Base-by-base conservation (phyloP, 2,113 vertebrate genomes). In the Merops nubicus region DNA sequence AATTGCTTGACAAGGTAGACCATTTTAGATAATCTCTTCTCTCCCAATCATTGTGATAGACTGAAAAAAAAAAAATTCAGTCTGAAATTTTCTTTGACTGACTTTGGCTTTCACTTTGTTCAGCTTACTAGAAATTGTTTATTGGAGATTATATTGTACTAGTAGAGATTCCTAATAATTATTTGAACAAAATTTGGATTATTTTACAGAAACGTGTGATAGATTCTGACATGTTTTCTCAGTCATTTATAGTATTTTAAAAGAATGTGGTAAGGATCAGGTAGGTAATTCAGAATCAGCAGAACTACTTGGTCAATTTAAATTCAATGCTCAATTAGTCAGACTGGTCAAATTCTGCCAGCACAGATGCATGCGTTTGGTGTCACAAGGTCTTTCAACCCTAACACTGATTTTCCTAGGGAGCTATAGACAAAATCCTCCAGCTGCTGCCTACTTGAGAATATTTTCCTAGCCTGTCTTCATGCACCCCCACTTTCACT, bases 401-500 rank as follows among this genome's bases (percentile, higher is more conserved):
- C 29, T 50, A 3, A 16, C 23, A 6, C 33, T 73, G 19, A 7
- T 23, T 73, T 76, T 76, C 53, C 17, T 23, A 5, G 4, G 70
- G 33, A 69, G 15, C 48, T 60, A 5, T 1, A n/a, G 53, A 5
- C 7, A 11, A 38, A 8, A 8, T 76, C 16, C 9, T 80, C 13
- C 43, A 73, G 29, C 40, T 3, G 1, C 45, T 87, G 40, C 43
- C 53, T 47, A 0, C 34, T 15, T 25, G 48, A 72, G 47, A 5
- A 53, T 25, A 28, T 73, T 64, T 75, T 29, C 38, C 36, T 23
- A 54, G 42, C n/a, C 21, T 40, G 12, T 65, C 25, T 70, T 36
- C 21, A 1, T 11, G 34, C 17, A 23, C 0, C 1, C 28, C 10
- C n/a, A 0, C 53, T 70, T 33, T 62, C 5, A 0, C 26, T 57